Evolutionary conservation across 2,888 invertebrate genomes (phyloP).

Genomic region (Eudemis profundana): DNA sequence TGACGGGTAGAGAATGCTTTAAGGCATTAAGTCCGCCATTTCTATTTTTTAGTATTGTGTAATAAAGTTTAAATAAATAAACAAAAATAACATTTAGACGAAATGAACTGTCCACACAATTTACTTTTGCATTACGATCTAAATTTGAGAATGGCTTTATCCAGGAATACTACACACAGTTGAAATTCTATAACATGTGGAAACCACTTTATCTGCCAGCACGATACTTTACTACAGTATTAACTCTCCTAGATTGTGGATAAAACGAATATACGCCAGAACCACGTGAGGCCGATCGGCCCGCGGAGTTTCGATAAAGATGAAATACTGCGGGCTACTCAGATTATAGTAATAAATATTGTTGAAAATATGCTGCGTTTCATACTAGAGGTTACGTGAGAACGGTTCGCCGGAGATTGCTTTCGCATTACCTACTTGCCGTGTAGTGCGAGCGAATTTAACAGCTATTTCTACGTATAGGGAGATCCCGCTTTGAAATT

Average conservation of each 20-base stretch:
- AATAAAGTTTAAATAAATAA: too few species aligned
- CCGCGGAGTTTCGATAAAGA: constrained; percentile 61
- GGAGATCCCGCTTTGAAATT: too few species aligned
- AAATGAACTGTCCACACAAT: not conserved
- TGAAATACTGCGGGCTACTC: constrained; percentile 62
- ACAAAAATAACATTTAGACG: too few species aligned
- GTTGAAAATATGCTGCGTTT: constrained; percentile 61
- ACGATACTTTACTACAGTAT: constrained; percentile 34
- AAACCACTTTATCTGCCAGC: constrained; percentile 4
- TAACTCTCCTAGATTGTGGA: constrained; percentile 39
- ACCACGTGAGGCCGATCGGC: constrained; percentile 58
- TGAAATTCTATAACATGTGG: constrained; percentile 3
- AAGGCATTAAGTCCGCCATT: too few species aligned
- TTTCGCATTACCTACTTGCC: constrained; percentile 46
- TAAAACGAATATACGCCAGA: constrained; percentile 39
- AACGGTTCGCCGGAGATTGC: constrained; percentile 54
- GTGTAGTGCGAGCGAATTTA: too few species aligned
- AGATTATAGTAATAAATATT: constrained; percentile 68
- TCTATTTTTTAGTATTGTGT: too few species aligned
- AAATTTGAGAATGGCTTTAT: not conserved
- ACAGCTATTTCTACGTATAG: too few species aligned
- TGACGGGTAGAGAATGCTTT: too few species aligned
- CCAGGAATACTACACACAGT: not conserved
- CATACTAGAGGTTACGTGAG: constrained; percentile 52
- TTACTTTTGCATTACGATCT: not conserved